Base-by-base conservation (phyloP, 64 coral and sea anemone species). In the Stichodactyla mertensii region DNA sequence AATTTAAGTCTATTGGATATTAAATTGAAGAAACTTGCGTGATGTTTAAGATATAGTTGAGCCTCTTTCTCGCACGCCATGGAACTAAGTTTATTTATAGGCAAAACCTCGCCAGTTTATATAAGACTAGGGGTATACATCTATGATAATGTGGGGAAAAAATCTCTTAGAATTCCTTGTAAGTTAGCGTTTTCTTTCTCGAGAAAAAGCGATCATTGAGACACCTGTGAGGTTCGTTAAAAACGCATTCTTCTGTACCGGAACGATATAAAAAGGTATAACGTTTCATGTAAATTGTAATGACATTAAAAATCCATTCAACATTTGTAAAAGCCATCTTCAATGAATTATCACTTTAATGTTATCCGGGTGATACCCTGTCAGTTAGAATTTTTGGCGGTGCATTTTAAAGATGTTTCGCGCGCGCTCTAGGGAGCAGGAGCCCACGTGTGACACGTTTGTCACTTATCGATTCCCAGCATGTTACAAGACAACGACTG, bases 271-370 rank as follows among this genome's bases (percentile, higher is more conserved):
- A 27, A 55, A 81, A 81, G 51, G 52, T 55, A 53, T 81, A 81
- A 81, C 20, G 53, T 81, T 81, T 52, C 78, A 81, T 81, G 31
- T 20, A 55, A 81, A 81, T 81, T 81, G 78, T 81, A 81, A 53
- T 81, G 53, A 10, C 26, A 81, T 81, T 81, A 81, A 81, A 81
- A 55, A 20, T 1, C 31, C 19, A 81, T 81, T 81, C 19, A 53
- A 81, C 78, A 81, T 54, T 52, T 52, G 78, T 7, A 81, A 55
- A 81, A 81, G 0, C 51, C 78, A 81, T 81, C 20, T 81, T 53
- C 16, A 81, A 54, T 54, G 51, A 53, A 81, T 81, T 81, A 81
- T 53, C 78, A 55, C 78, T 74, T 74, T 7, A 74, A 74, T 28
- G 12, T 74, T 74, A 74, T 74, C 69, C 24, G n/a, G 69, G 69